phyloP scores from a whole-genome alignment of 2,888 invertebrate species.

The Xylota segnis region DNA sequence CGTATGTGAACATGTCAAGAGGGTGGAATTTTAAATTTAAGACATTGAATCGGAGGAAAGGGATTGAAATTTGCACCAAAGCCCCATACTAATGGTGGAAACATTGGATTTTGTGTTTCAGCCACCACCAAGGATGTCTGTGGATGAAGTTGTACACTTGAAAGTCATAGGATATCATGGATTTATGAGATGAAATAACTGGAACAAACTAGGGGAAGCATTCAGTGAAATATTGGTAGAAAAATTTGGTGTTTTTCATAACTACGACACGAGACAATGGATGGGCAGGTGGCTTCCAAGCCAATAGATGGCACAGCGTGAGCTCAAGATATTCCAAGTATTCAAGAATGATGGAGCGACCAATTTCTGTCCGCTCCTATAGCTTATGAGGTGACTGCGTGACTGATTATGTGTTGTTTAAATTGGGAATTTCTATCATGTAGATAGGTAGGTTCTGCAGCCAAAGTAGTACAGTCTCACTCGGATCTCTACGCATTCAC shows the following conservation, averaged over 20 bases:
- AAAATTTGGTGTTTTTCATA: slow-evolving; percentile 1
- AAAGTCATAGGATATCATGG: slow-evolving; percentile 28
- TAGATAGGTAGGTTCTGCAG: too few species aligned
- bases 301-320: neutral
- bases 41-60: neutral
- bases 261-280: neutral
- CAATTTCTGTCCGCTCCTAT: too few species aligned
- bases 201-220: neutral
- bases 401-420: too few species aligned
- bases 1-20: neutral
- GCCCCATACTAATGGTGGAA: slow-evolving; percentile 29
- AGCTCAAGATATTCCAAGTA: neutral
- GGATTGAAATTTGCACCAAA: slow-evolving; percentile 9
- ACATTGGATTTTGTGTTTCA: slow-evolving; percentile 14
- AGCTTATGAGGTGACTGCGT: too few species aligned
- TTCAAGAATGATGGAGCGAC: neutral
- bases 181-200: slow-evolving; percentile 31
- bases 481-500: too few species aligned
- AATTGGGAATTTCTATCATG: too few species aligned
- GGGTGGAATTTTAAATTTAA: slow-evolving; percentile 31
- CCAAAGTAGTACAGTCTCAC: too few species aligned
- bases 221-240: neutral
- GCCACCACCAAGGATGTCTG: neutral
- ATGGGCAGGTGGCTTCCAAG: neutral
- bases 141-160: neutral